A percentile compares a stretch with the other conserved stretches of the same genome.
These are phyloP conservation scores for Cecidostiba fungosa DNA, from an alignment of 2,888 invertebrate species.

Conservation along the genomic window DNA sequence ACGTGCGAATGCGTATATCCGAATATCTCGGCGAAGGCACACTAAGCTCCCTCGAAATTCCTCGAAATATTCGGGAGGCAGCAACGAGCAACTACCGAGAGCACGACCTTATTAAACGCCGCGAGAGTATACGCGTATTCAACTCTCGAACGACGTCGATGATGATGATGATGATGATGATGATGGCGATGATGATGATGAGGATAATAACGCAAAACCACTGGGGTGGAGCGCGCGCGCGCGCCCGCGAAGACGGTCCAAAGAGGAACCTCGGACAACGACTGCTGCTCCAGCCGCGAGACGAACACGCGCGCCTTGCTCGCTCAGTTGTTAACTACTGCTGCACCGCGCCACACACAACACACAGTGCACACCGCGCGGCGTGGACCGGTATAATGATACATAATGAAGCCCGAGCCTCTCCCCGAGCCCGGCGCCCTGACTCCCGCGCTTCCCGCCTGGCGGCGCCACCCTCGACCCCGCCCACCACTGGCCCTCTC, in stretches of 20 bases:
- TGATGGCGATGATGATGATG: slow-evolving; percentile 31
- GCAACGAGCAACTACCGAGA: not conserved
- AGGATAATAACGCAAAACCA: slow-evolving; percentile 28
- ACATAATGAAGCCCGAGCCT: slow-evolving; percentile 80
- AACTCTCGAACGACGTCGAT: not conserved
- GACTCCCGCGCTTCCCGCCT: slow-evolving; percentile 66
- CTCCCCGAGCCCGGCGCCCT: slow-evolving; percentile 75
- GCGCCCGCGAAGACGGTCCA: slow-evolving; percentile 12
- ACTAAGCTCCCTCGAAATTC: not conserved
- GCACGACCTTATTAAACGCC: slow-evolving; percentile 38
- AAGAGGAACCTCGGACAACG: slow-evolving; percentile 35
- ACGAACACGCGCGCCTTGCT: slow-evolving; percentile 73
- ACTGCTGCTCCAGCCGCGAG: slow-evolving; percentile 13
- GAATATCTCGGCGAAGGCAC: not conserved
- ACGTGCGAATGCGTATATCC: not conserved
- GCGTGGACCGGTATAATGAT: slow-evolving; percentile 81
- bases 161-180: slow-evolving; percentile 31
- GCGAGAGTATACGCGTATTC: not conserved
- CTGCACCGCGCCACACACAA: slow-evolving; percentile 32
- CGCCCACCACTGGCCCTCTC: slow-evolving; percentile 68
- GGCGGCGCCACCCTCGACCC: slow-evolving; percentile 68
- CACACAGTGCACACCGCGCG: slow-evolving; percentile 79
- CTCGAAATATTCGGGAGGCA: not conserved
- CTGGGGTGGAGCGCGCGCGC: slow-evolving; percentile 32
- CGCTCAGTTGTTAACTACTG: slow-evolving; percentile 51